Evolutionary conservation across 1,140 invertebrate species (phyloP).

Genomic region (Aphaenogaster ashmeadi): DNA sequence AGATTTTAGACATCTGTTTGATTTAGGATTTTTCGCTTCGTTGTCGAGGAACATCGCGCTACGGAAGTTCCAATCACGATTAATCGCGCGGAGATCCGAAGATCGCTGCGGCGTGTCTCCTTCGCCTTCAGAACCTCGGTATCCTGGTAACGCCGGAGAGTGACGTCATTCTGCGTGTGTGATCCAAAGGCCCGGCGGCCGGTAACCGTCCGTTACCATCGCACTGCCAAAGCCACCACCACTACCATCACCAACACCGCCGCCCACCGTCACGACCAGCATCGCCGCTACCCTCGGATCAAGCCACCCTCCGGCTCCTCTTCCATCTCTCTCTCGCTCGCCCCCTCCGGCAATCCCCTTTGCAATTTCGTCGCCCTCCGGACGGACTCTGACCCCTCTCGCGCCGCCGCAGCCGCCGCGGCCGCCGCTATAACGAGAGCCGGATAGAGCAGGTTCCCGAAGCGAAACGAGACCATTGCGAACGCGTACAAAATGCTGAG

Average conservation of each 20-base stretch:
- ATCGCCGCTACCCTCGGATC: conserved; percentile 74
- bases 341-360: conserved; percentile 74
- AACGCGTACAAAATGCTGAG: conserved; percentile 22
- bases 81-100: conserved; percentile 19
- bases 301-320: conserved; percentile 68
- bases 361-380: conserved; percentile 78
- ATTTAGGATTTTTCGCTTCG: neutral
- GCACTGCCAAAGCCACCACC: conserved; percentile 59
- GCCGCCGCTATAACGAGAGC: conserved; percentile 69
- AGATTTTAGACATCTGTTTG: neutral
- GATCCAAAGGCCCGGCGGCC: conserved; percentile 68
- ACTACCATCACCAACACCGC: conserved; percentile 56
- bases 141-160: conserved; percentile 73
- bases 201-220: conserved; percentile 72
- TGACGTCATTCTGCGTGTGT: conserved; percentile 71
- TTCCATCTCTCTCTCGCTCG: conserved; percentile 60
- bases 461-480: conserved; percentile 36
- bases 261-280: conserved; percentile 67
- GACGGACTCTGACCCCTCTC: conserved; percentile 79
- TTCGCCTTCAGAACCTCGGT: conserved; percentile 67
- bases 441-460: conserved; percentile 65
- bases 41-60: neutral
- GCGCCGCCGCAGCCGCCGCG: conserved; percentile 54
- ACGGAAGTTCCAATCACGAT: neutral
- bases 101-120: conserved; percentile 46